Conservation (phyloP, 2,888 invertebrate genomes). For the Crossocerus cetratus region DNA sequence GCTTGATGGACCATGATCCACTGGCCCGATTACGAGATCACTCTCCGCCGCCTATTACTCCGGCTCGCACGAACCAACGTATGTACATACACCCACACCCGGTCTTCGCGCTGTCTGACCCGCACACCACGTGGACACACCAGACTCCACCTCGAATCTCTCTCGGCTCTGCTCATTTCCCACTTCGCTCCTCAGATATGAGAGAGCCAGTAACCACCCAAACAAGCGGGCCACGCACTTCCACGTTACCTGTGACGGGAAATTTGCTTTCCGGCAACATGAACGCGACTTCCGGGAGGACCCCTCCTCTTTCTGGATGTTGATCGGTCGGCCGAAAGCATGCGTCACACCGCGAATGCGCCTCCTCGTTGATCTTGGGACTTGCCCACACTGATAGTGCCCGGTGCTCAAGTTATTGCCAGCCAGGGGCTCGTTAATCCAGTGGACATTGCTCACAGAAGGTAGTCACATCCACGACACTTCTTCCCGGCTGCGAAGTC, state of each 20-base stretch:
- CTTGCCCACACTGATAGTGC: too few species aligned
- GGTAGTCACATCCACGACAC: too few species aligned
- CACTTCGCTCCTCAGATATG: too few species aligned
- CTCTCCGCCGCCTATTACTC: conserved; percentile 18
- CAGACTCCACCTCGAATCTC: too few species aligned
- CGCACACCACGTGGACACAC: background rate
- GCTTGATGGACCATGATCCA: conserved; percentile 42
- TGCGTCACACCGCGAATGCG: conserved; percentile 5
- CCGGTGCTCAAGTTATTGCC: too few species aligned
- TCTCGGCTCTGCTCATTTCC: too few species aligned
- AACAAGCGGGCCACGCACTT: background rate
- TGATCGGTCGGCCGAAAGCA: background rate
- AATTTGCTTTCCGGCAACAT: conserved; percentile 76
- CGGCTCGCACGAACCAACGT: background rate
- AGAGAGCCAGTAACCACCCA: background rate
- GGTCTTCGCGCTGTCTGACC: conserved; percentile 3
- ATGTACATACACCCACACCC: conserved; percentile 5
- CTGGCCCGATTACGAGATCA: conserved; percentile 42
- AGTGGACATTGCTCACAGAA: too few species aligned
- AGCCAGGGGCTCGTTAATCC: too few species aligned
- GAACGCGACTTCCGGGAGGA: conserved; percentile 52
- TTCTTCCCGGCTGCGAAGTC: too few species aligned
- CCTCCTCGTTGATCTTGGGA: too few species aligned
- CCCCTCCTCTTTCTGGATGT: conserved; percentile 20
- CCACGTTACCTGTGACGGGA: conserved; percentile 75